phyloP scores from a whole-genome alignment of 2,797 vertebrate species.

The Zonotrichia albicollis region DNA sequence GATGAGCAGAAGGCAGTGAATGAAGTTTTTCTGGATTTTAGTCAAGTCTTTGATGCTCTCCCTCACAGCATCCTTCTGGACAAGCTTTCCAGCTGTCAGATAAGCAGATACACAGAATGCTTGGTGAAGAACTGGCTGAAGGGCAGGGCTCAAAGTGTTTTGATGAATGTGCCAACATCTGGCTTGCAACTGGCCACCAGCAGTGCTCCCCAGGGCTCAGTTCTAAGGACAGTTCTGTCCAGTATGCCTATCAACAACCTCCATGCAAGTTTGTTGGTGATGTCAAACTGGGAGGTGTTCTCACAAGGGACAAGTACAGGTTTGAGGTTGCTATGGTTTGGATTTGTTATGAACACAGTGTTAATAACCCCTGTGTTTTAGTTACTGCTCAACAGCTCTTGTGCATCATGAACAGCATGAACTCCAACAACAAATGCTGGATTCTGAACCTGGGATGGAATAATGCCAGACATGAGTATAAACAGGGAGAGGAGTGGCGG shows the following conservation, averaged over 20 bases:
- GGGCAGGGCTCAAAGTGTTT: fast-evolving
- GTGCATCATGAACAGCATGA: neutral
- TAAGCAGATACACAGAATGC: fast-evolving
- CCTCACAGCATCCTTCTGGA: neutral
- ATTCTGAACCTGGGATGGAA: neutral
- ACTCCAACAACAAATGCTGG: neutral
- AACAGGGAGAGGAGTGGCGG: neutral
- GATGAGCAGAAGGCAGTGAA: neutral
- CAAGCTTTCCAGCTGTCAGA: neutral
- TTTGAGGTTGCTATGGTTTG: neutral
- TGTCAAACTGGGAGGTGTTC: neutral
- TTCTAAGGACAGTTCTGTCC: neutral
- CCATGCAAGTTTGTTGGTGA: neutral
- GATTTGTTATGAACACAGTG: neutral
- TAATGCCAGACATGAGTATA: neutral
- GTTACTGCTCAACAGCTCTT: neutral
- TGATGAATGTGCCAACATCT: neutral
- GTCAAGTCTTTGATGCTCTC: neutral
- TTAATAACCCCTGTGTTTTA: neutral
- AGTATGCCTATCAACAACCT: neutral
- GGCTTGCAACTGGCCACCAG: neutral
- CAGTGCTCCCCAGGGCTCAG: fast-evolving
- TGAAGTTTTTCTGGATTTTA: neutral
- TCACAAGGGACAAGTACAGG: neutral
- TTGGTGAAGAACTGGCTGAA: neutral